phyloP scores from a whole-genome alignment of 2,113 vertebrate genomes.

The Rissa tridactyla region DNA sequence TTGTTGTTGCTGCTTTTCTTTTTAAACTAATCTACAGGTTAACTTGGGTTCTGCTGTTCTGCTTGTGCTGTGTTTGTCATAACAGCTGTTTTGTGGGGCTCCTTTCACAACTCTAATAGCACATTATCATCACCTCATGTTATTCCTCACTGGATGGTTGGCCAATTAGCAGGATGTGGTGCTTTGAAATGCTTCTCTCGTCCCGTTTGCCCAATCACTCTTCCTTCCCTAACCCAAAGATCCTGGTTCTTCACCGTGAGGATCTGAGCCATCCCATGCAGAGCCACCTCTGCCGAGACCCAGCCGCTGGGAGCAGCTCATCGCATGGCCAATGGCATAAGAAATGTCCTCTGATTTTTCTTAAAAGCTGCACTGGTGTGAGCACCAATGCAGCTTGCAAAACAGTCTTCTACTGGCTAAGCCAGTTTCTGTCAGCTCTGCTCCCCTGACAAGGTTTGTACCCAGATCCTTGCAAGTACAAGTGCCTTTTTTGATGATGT shows the following conservation, averaged over 20 bases:
- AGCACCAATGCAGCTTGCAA: background rate
- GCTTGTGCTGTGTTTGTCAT: background rate
- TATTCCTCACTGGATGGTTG: background rate
- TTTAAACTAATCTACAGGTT: background rate
- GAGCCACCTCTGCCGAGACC: background rate
- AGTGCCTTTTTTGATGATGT: background rate
- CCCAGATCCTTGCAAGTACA: background rate
- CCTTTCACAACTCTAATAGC: background rate
- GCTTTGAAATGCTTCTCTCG: background rate
- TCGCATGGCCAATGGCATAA: fast-evolving
- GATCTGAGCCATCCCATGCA: background rate
- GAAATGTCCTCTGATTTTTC: background rate
- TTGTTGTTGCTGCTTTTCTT: slow-evolving; percentile 25
- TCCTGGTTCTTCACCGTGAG: background rate
- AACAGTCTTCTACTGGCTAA: background rate
- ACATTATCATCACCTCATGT: background rate
- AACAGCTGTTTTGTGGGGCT: background rate
- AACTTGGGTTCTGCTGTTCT: background rate
- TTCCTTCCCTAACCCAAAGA: background rate
- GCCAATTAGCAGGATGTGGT: background rate
- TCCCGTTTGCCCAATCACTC: background rate
- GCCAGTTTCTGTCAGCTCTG: background rate
- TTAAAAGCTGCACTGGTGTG: background rate
- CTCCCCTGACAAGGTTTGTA: background rate
- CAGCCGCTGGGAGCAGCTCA: background rate